These are phyloP conservation scores for Leptinotarsa texana DNA, from an alignment of 1,140 invertebrate species.

Conservation along the genomic window DNA sequence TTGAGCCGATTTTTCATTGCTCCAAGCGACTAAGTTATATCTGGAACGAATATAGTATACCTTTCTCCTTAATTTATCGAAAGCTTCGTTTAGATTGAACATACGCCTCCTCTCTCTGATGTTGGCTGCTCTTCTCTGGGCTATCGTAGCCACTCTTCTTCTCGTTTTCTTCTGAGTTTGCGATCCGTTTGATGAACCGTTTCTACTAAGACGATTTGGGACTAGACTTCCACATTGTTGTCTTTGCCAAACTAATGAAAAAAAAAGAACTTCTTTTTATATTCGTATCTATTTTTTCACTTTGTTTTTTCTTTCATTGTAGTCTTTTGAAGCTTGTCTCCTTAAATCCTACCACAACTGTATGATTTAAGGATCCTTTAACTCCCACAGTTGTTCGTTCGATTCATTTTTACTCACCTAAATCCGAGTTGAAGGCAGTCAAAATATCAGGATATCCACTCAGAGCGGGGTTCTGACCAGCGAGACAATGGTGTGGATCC, in stretches of 20 bases:
- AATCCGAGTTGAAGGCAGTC: constrained; percentile 61
- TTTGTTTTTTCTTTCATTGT: too few species aligned
- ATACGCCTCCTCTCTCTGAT: constrained; percentile 92
- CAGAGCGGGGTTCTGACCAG: constrained; percentile 48
- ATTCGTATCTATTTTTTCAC: too few species aligned
- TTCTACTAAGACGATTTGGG: constrained; percentile 44
- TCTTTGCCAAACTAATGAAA: constrained; percentile 53
- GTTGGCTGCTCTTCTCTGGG: constrained; percentile 89
- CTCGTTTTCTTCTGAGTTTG: constrained; percentile 74
- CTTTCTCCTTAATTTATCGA: constrained; percentile 89
- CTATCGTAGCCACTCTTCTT: constrained; percentile 84
- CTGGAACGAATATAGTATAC: constrained; percentile 52
- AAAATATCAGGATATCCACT: constrained; percentile 60
- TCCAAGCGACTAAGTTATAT: too few species aligned
- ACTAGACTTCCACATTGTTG: constrained; percentile 58
- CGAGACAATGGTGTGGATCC: constrained; percentile 53
- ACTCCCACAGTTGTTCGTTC: too few species aligned
- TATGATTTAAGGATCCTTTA: too few species aligned
- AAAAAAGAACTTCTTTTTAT: neutral
- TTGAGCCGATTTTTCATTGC: too few species aligned
- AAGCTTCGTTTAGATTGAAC: constrained; percentile 98
- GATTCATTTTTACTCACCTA: constrained; percentile 51
- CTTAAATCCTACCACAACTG: too few species aligned
- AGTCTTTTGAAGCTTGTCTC: neutral
- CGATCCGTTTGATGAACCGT: constrained; percentile 47